Evolutionary conservation across 1,140 invertebrate genomes (phyloP), one percentile per base, ranked within the genome.

Genomic region (Solen grandis): DNA sequence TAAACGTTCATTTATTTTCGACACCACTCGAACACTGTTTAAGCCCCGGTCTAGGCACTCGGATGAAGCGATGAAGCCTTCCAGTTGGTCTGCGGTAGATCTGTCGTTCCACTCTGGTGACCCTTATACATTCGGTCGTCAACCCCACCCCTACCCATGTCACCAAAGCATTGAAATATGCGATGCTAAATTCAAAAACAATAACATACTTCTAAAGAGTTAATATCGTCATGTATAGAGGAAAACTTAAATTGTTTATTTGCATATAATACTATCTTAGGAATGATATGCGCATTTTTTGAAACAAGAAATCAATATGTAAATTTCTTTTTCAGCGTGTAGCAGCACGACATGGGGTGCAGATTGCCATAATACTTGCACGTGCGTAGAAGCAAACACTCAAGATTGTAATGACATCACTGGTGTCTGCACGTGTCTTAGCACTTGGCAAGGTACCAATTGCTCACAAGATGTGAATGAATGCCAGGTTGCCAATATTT

Each of bases 381-480:
- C 52, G 10, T 78, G 75, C 60, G 41, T 38, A 0, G 31, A n/a
- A 14, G 50, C n/a, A 0, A 78, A 78, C n/a, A 78, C 75, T 27
- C n/a, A 27, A 1, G 29, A 22, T 19, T 78, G 75, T 29, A 31
- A 59, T 38, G 46, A 66, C 14, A 46, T 69, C 4, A 46, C 65
- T 60, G 75, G 75, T 19, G 27, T 14, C 8, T 78, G 75, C 63
- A 78, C 65, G 19, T 78, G 75, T 35, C 68, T 46, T 5, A 19
- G 14, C 4, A 65, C 60, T 13, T 78, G 75, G 75, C 38, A 5
- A 5, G 75, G 65, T 25, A 41, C 8, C n/a, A 69, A 35, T 4
- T 78, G 75, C 22, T 5, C 31, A 25, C 16, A 3, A 10, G 75
- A 78, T 69, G 52, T 78, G n/a, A 22, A 78, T 69, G 75, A 78